Evolutionary conservation across 1,140 invertebrate genomes (phyloP), one percentile per base, ranked within the genome.

Genomic region (Eurosta solidaginis): DNA sequence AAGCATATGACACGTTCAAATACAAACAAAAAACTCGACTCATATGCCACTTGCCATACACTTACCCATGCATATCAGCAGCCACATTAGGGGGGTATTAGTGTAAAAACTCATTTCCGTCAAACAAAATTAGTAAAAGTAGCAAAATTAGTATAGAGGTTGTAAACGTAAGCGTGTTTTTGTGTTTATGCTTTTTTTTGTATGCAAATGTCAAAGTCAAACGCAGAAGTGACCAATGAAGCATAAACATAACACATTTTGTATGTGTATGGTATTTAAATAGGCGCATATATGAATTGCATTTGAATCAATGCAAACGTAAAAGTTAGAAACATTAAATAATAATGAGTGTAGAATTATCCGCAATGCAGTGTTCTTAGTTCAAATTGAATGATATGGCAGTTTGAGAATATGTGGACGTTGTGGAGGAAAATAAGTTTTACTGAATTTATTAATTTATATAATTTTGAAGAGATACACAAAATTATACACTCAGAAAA

Each of bases 191-290:
- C n/a, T n/a, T n/a, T n/a, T n/a, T n/a, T n/a, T n/a, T n/a, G n/a
- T n/a, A n/a, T 68, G 33, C 59, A 68, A 36, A 68, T 68, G 59
- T 68, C 59, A 68, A 68, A 68, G 59, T 68, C 33, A 68, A 68
- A 40, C 59, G 59, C 2, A n/a, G n/a, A 47, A 47, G 12, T 68
- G 36, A n/a, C 14, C 59, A 68, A 68, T 27, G 59, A 68, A 33
- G 17, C 59, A 33, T 40, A 68, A 20, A 68, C 14, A 3, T 33
- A 10, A 17, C 33, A 4, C 12, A 63, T n/a, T n/a, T n/a, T n/a
- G n/a, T 63, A 36, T 63, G 29, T 22, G n/a, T 17, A 47, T 47
- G n/a, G n/a, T 47, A 47, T 14, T 36, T 22, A 6, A 10, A 68
- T 40, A 68, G 6, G n/a, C n/a, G 40, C 36, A 59, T 59, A 4